Evolutionary conservation across 2,797 vertebrate species (phyloP).

Genomic region (Limnodromus scolopaceus): DNA sequence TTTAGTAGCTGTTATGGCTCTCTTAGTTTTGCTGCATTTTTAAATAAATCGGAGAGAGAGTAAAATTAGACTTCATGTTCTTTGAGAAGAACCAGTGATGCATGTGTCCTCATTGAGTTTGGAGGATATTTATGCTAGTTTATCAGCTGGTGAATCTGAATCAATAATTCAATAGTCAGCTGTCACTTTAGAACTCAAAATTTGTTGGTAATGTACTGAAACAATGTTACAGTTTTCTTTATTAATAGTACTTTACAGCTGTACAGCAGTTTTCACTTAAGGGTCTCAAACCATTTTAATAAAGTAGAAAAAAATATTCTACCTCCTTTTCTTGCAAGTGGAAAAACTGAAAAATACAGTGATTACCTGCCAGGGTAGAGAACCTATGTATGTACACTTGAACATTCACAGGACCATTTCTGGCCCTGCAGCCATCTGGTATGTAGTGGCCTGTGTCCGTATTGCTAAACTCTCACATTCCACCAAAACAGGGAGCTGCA

Average conservation of each 20-base stretch:
- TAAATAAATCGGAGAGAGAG: not conserved
- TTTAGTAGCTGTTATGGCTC: not conserved
- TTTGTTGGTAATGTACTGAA: not conserved
- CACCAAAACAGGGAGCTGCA: accelerated
- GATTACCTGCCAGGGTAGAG: not conserved
- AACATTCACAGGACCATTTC: accelerated
- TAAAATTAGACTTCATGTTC: not conserved
- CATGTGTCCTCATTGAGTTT: not conserved
- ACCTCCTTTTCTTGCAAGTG: not conserved
- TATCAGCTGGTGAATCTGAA: not conserved
- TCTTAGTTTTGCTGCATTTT: not conserved
- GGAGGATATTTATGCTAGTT: not conserved
- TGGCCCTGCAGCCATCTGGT: not conserved
- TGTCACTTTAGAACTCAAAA: not conserved
- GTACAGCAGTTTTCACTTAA: not conserved
- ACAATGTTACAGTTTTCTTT: not conserved
- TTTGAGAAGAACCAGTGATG: not conserved
- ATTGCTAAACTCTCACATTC: not conserved
- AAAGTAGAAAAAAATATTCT: not conserved
- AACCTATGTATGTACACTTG: accelerated
- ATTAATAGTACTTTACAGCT: not conserved
- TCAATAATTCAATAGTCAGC: not conserved
- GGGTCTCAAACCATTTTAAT: not conserved
- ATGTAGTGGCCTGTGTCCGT: accelerated
- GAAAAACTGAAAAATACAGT: not conserved